Evolutionary conservation across 2,888 invertebrate species (phyloP), one percentile per base, ranked within the genome.

Genomic region (Caradrina kadenii): DNA sequence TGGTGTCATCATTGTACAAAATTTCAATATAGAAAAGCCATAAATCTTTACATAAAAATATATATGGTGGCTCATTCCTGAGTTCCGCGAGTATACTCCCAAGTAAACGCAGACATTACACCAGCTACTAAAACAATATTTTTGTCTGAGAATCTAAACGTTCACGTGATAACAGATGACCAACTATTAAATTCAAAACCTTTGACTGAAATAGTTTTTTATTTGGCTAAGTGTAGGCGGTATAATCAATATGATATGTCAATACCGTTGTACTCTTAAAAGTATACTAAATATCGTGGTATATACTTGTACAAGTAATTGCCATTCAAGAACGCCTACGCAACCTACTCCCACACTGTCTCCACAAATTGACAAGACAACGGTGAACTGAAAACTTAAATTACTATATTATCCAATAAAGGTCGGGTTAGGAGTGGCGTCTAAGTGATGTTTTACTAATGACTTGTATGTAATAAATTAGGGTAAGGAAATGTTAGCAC

Each of bases 321-420:
- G 13, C 11, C 8, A 19, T 22, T 17, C 6, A 39, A 17, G 1
- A 22, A 17, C 31, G 11, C 74, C 65, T 17, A 73, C 50, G 31
- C 45, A 56, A 50, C 39, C 1, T 39, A 45, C 42, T 21, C 50
- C 59, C 39, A 72, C 39, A 31, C 13, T 21, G 17, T 15, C 26
- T 22, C 17, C 52, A 55, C 39, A 52, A 61, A 53, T 50, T 50
- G 70, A 71, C 42, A 67, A 52, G 22, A 13, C 15, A 19, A 49
- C 73, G 19, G 7, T 66, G 31, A 66, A 66, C 48, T 17, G 11
- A 13, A 39, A 54, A 49, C 31, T 17, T 13, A 35, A 35, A 45
- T 67, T 35, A 54, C 35, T 17, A 35, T 35, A 53, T 48, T 54
- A 54, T 22, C 3, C 17, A 69, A 13, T 42, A 52, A 15, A 26